Conservation (phyloP, 2,888 invertebrate species). For the Schizaphis graminum region DNA sequence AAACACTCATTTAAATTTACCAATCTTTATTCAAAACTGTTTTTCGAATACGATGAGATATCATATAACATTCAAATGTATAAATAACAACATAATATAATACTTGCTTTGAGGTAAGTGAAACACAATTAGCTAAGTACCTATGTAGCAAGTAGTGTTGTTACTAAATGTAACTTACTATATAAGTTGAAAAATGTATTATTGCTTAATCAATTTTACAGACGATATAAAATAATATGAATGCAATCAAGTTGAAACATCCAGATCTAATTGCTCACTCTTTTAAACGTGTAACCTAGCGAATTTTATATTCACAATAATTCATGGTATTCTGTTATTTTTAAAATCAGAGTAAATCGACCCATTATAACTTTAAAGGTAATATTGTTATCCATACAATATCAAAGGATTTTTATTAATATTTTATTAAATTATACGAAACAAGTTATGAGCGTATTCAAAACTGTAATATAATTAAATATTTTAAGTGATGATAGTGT, state of each 20-base stretch:
- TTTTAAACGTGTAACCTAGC: background rate
- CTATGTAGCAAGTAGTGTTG: background rate
- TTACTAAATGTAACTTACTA: background rate
- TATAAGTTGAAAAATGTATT: background rate
- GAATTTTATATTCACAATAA: background rate
- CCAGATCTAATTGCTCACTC: background rate
- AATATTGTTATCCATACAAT: background rate
- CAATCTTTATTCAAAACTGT: background rate
- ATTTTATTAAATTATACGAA: background rate
- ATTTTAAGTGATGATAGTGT: background rate
- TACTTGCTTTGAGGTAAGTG: background rate
- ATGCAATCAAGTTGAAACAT: background rate
- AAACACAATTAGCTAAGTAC: background rate
- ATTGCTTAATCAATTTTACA: background rate
- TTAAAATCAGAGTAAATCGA: background rate
- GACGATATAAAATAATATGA: background rate
- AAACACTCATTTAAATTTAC: background rate
- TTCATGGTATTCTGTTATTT: background rate
- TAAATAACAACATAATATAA: background rate
- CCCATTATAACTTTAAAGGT: background rate
- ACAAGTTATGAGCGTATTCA: background rate
- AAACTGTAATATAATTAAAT: background rate
- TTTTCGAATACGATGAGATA: background rate
- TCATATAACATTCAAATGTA: background rate
- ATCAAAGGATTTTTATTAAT: background rate